Evolutionary conservation across 2,113 vertebrate species (phyloP), one percentile per base, ranked within the genome.

Genomic region (Seriola quinqueradiata): DNA sequence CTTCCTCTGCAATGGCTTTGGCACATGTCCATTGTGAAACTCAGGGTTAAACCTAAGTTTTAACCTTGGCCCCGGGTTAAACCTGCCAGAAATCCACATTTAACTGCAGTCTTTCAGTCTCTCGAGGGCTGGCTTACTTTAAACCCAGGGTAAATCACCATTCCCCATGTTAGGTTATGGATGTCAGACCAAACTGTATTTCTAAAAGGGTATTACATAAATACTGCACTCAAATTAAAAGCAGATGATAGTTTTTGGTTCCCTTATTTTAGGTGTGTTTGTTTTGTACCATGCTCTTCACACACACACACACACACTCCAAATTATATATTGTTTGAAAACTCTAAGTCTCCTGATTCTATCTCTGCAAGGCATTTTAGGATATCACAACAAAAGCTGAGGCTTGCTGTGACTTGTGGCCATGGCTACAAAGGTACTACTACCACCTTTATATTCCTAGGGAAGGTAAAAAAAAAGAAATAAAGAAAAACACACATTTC

Each of bases 1-100:
- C 52, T 11, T 23, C 52, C 21, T n/a, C 48, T 52, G 48, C 16
- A 7, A 8, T 52, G 19, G 17, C 48, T 21, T 10, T 54, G 52
- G 52, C 52, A 54, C 19, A 9, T 10, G 52, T 54, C 52, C 3
- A 54, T 10, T 8, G 9, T 54, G 19, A 36, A 65, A 57, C 50
- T 57, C 17, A 54, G 8, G 36, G 64, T 68, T 68, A 48, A 68
- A 48, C 40, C 54, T 16, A 4, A 19, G 40, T 44, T 77, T 77
- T 68, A 77, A 48, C 52, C 63, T 36, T 19, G 5, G 3, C 25
- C 25, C 13, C 4, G 40, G 52, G 4, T 68, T 48, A 36, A 77
- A 58, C 25, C 40, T 59, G 8, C 52, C 52, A n/a, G 52, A 54
- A 54, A 21, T 11, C 21, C 52, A 23, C 52, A 23, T 54, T 54